Evolutionary conservation across 2,888 invertebrate species (phyloP).

Genomic region (Seira ritae): DNA sequence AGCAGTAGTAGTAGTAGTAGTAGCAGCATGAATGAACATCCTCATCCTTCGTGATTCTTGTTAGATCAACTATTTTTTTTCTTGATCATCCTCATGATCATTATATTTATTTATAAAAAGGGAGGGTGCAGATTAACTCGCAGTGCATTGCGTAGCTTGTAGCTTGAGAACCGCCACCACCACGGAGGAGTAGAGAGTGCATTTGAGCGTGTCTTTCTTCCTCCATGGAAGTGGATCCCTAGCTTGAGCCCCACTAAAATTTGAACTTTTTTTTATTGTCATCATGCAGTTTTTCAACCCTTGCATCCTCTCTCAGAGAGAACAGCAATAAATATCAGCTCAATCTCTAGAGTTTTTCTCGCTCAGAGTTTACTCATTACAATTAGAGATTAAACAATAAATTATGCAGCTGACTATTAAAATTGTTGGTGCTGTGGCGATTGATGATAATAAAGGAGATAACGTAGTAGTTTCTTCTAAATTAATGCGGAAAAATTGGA

Average conservation of each 20-base stretch:
- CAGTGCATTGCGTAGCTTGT: neutral
- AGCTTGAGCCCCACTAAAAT: constrained; percentile 10
- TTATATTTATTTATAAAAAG: constrained; percentile 13
- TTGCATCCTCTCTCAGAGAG: neutral
- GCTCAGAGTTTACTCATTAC: neutral
- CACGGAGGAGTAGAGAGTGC: neutral
- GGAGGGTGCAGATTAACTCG: constrained; percentile 9
- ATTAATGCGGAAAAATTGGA: neutral
- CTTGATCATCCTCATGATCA: constrained; percentile 13
- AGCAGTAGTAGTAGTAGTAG: neutral
- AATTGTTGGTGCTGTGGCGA: neutral
- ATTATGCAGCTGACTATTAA: constrained; percentile 14
- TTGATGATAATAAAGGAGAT: neutral
- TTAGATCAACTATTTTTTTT: constrained; percentile 8
- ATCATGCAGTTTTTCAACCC: constrained; percentile 22
- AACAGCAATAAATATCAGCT: neutral
- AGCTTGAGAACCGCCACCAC: neutral
- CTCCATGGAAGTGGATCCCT: neutral
- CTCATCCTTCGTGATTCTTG: constrained; percentile 11
- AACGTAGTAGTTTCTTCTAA: too few relatives aligned
- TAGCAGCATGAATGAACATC: neutral
- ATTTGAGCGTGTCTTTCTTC: constrained; percentile 5
- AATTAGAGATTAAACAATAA: constrained; percentile 14
- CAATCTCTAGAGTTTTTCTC: constrained; percentile 2
- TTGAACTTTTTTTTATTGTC: constrained; percentile 50